Percentiles rank a stretch among this genome's conserved stretches.
Evolutionary conservation across 2,113 vertebrate genomes (phyloP).

Genomic region (Catharus fuscescens): DNA sequence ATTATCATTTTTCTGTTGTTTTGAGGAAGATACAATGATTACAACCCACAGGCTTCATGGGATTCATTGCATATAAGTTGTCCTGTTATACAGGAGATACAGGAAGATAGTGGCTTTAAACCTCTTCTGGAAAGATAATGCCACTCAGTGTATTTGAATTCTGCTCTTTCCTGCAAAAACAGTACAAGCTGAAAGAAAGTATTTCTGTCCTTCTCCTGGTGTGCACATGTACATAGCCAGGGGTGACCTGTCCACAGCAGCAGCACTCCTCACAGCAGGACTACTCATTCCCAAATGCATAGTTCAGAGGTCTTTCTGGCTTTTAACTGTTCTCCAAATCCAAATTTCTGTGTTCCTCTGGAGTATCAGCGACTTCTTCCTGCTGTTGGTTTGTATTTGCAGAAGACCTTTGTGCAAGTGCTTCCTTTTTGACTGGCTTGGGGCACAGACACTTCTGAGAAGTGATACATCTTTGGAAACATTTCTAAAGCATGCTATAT

Average conservation of each 20-base stretch:
- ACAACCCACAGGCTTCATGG: background rate
- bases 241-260: background rate
- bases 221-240: background rate
- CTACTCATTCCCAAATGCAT: background rate
- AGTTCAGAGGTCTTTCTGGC: background rate
- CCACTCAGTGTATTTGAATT: background rate
- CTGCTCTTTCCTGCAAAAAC: background rate
- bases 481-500: background rate
- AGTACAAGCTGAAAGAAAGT: background rate
- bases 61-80: background rate
- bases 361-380: background rate
- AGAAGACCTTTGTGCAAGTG: background rate
- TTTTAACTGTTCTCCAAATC: background rate
- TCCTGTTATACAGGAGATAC: background rate
- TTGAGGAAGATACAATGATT: background rate
- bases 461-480: background rate
- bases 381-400: background rate
- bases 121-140: background rate
- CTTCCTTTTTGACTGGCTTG: background rate
- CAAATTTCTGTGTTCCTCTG: background rate
- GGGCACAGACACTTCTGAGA: background rate
- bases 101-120: background rate
- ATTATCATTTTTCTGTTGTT: background rate
- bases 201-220: background rate
- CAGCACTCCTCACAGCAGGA: background rate